phyloP scores from a whole-genome alignment of 2,113 vertebrate species.

The Myotis yumanensis region DNA sequence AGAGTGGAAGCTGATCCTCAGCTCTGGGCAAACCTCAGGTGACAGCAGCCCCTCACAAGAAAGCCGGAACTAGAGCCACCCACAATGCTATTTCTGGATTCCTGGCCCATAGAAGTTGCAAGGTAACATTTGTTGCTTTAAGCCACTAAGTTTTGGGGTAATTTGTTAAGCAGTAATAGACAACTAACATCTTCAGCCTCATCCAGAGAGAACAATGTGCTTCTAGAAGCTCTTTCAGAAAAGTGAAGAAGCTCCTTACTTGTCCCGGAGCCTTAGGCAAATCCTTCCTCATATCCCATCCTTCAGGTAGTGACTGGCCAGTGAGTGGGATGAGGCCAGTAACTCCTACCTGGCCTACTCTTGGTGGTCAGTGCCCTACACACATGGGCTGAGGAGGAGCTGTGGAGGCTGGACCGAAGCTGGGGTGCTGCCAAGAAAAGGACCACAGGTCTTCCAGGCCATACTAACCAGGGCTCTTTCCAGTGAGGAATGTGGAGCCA shows the following conservation, averaged over 20 bases:
- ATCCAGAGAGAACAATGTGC: not conserved
- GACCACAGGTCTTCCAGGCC: not conserved
- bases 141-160: not conserved
- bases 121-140: not conserved
- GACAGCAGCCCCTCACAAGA: fast-evolving
- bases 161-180: not conserved
- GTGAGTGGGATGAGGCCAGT: not conserved
- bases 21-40: not conserved
- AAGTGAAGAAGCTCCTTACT: not conserved
- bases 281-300: not conserved
- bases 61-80: not conserved
- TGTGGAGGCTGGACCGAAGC: not conserved
- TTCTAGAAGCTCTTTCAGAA: not conserved
- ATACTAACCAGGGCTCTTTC: not conserved
- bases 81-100: not conserved
- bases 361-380: not conserved
- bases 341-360: not conserved
- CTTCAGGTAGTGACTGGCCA: not conserved
- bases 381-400: not conserved
- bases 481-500: not conserved
- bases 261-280: not conserved
- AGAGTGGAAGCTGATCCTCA: not conserved
- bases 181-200: not conserved
- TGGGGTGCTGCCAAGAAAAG: not conserved
- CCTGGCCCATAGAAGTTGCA: not conserved